Percentiles rank a stretch among this genome's conserved stretches.
Conservation (phyloP, 23 tunicate genomes). For the Phallusia fumigata region DNA sequence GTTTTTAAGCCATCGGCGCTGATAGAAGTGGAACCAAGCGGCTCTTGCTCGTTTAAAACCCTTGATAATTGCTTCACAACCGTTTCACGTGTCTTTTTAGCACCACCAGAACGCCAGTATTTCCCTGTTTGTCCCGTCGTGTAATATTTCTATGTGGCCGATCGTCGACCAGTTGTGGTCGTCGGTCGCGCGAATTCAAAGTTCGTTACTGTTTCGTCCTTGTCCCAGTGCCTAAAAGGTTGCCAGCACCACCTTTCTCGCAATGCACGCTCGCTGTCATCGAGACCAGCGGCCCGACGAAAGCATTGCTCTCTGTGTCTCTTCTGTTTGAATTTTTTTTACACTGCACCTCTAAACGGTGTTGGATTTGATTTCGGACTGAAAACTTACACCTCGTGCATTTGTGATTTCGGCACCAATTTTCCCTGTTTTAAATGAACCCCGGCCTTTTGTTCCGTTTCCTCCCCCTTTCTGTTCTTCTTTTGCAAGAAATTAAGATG, state of each 20-base stretch:
- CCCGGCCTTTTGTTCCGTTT: neutral
- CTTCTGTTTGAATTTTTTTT: too few species aligned
- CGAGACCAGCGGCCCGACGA: neutral
- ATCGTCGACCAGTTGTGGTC: neutral
- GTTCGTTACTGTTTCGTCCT: neutral
- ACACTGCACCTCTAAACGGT: too few species aligned
- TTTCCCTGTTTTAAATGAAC: neutral
- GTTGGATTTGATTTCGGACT: neutral
- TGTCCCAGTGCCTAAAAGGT: constrained; percentile 12
- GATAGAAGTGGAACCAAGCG: too few species aligned
- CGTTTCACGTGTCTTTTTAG: neutral
- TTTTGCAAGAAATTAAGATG: too few species aligned
- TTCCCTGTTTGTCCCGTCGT: neutral
- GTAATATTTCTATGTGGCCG: constrained; percentile 6
- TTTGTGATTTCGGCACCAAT: neutral
- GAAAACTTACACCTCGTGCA: neutral
- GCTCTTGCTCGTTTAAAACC: too few species aligned
- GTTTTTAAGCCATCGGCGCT: too few species aligned
- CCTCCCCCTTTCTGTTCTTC: neutral
- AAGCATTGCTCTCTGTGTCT: too few species aligned
- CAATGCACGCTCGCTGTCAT: neutral
- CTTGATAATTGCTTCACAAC: too few species aligned
- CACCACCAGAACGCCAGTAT: constrained; percentile 1
- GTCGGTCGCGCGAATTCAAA: neutral
- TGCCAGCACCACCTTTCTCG: neutral